phyloP scores from a whole-genome alignment of 2,797 vertebrate genomes.

The Loriculus beryllinus region DNA sequence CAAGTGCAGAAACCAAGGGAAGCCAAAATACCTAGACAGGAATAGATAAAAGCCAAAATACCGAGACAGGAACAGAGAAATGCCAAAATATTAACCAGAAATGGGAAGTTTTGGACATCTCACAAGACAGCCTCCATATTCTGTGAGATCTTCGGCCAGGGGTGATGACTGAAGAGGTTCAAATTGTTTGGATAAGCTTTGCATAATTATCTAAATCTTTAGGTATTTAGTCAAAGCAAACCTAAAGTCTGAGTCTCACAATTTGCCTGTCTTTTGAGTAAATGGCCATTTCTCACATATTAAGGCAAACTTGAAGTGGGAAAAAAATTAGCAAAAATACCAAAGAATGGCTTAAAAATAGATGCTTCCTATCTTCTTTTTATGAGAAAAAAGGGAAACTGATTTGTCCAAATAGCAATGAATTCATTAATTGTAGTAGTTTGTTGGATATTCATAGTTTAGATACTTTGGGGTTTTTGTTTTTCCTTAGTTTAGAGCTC shows the following conservation, averaged over 20 bases:
- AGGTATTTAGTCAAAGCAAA: conserved; percentile 22
- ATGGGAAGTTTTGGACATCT: conserved; percentile 41
- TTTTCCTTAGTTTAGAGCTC: neutral
- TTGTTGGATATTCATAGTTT: neutral
- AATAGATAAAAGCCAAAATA: conserved; percentile 63
- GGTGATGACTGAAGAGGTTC: conserved; percentile 2
- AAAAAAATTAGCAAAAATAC: neutral
- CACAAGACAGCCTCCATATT: conserved; percentile 27
- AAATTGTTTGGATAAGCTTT: conserved; percentile 40
- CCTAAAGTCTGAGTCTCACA: neutral
- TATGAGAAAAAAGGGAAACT: neutral
- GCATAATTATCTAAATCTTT: conserved; percentile 35
- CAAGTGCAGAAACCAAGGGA: conserved; percentile 44
- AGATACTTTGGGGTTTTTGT: neutral
- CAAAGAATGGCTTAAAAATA: neutral
- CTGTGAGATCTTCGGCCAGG: conserved; percentile 24
- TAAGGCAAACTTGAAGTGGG: neutral
- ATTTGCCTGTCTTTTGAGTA: neutral
- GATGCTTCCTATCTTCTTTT: neutral
- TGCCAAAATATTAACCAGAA: conserved; percentile 66
- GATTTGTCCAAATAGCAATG: neutral
- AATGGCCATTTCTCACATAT: neutral
- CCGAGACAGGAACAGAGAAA: conserved; percentile 44
- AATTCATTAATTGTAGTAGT: neutral
- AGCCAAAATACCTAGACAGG: conserved; percentile 68